phyloP scores from a whole-genome alignment of 2,888 invertebrate genomes.

The Mythimna ferrago region DNA sequence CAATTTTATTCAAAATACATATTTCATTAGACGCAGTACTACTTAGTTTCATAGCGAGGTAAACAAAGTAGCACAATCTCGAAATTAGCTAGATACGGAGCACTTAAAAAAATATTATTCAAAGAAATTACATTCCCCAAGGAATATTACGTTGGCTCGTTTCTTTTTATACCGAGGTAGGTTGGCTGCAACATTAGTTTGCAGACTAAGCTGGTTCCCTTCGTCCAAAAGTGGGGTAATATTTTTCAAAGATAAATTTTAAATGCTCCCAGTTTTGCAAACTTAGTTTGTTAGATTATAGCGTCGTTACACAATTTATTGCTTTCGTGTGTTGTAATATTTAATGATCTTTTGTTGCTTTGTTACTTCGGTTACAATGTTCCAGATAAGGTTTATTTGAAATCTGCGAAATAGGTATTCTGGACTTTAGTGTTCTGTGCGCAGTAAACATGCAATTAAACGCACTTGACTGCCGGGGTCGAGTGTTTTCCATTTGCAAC shows the following conservation, averaged over 20 bases:
- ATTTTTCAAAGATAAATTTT: constrained; percentile 87
- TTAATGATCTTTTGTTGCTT: constrained; percentile 70
- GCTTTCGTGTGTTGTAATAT: constrained; percentile 75
- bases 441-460: constrained; percentile 66
- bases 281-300: constrained; percentile 84
- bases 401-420: constrained; percentile 58
- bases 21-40: constrained; percentile 31
- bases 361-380: constrained; percentile 63
- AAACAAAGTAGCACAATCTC: constrained; percentile 60
- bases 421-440: constrained; percentile 54
- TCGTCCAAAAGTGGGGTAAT: constrained; percentile 81
- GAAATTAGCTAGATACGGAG: constrained; percentile 60
- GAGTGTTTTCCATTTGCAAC: constrained; percentile 62
- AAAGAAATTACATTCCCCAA: constrained; percentile 75
- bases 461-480: constrained; percentile 58
- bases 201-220: constrained; percentile 78
- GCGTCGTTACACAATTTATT: constrained; percentile 77
- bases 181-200: constrained; percentile 82
- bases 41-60: constrained; percentile 40
- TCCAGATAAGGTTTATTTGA: constrained; percentile 61
- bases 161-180: constrained; percentile 79
- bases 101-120: constrained; percentile 73
- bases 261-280: constrained; percentile 81
- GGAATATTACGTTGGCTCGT: constrained; percentile 75
- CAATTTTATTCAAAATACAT: constrained; percentile 17